Evolutionary conservation across 1,140 invertebrate genomes (phyloP), one percentile per base, ranked within the genome.

Genomic region (Pygmarrhopalites habei): DNA sequence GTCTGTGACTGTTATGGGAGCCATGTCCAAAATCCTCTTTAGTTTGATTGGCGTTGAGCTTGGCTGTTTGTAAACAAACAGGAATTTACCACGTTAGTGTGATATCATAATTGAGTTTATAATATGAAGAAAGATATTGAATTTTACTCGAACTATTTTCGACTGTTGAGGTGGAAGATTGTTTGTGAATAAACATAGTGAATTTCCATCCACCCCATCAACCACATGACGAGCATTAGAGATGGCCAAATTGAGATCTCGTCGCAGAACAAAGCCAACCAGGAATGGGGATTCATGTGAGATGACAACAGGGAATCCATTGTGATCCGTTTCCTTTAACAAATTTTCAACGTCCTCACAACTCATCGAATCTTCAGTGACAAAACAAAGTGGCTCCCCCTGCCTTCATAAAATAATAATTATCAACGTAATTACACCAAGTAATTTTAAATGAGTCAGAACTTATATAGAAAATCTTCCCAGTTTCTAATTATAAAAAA

Each of bases 1-100:
- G 80, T 98, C 95, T 4, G 95, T 99, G 52, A 99, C 93, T 0
- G 96, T 98, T 58, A 99, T 96, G 12, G 96, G 96, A 32, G 96
- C 94, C 90, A 99, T 88, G 76, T 99, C 95, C 4, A 99, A 79
- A 68, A 98, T 96, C 76, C 92, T 94, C 73, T 91, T 87, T 23
- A 98, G 81, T 73, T 89, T 90, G 1, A 98, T 77, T 12, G 87
- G 87, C 2, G 88, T 83, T 59, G 78, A 80, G 23, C 52, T 39
- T 15, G 67, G 53, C 73, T 84, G 82, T 2, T 10, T 7, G 15
- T 7, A 15, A 35, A 35, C 15, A n/a, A n/a, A n/a, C n/a, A n/a
- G 32, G 15, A 35, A 35, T n/a, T n/a, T n/a, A n/a, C n/a, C n/a
- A n/a, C n/a, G n/a, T n/a, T n/a, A n/a, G n/a, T n/a, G n/a, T n/a